phyloP scores from a whole-genome alignment of 1,140 invertebrate species.

The Harlomillsia oculata region DNA sequence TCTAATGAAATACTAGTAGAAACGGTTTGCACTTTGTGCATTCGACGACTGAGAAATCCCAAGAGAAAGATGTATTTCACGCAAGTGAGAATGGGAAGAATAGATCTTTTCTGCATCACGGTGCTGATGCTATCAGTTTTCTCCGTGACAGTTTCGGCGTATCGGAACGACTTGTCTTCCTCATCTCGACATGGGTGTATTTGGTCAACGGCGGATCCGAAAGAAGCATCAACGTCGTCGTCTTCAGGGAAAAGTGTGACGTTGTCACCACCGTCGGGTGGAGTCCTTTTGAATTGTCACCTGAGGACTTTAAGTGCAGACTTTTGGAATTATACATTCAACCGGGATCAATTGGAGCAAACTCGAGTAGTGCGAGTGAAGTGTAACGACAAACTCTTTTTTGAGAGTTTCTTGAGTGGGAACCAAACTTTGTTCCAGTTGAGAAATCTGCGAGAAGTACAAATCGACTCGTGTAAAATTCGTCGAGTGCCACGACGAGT shows the following conservation, averaged over 20 bases:
- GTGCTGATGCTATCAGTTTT: conserved; percentile 14
- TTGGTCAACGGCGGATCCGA: conserved; percentile 14
- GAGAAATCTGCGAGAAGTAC: conserved; percentile 59
- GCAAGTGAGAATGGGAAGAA: not conserved
- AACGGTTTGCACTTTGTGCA: too few species aligned
- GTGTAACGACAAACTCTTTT: conserved; percentile 66
- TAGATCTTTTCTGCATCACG: conserved; percentile 7
- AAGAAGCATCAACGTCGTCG: not conserved
- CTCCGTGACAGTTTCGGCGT: conserved; percentile 12
- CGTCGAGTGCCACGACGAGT: conserved; percentile 52
- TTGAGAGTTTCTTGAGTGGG: conserved; percentile 62
- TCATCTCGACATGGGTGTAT: conserved; percentile 20
- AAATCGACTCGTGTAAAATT: conserved; percentile 67
- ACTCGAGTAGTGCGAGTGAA: conserved; percentile 55
- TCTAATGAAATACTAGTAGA: too few species aligned
- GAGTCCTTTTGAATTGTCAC: conserved; percentile 34
- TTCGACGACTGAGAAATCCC: not conserved
- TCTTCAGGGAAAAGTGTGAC: conserved; percentile 37
- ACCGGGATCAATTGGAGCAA: conserved; percentile 50
- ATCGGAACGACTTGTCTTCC: conserved; percentile 16
- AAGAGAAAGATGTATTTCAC: conserved; percentile 2
- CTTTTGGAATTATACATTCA: conserved; percentile 37
- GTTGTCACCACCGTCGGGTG: conserved; percentile 52
- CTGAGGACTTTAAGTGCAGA: conserved; percentile 36
- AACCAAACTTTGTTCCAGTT: conserved; percentile 59